Evolutionary conservation across 2,113 vertebrate species (phyloP).

Genomic region (Tyto alba): DNA sequence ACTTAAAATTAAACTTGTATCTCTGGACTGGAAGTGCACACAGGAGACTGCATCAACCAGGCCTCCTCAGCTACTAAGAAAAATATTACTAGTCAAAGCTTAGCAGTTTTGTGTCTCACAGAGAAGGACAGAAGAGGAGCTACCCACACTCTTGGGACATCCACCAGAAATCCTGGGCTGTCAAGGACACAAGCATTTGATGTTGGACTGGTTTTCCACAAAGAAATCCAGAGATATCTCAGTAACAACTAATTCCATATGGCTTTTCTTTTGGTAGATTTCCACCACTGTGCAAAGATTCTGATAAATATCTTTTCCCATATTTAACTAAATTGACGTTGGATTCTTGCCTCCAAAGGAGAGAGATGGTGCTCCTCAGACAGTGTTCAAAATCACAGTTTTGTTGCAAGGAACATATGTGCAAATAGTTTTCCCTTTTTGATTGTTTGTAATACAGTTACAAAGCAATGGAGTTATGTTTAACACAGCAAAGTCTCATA

Average conservation of each 20-base stretch:
- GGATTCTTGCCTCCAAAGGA: not conserved
- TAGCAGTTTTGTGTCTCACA: not conserved
- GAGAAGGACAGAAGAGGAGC: not conserved
- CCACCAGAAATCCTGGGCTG: not conserved
- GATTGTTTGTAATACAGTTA: not conserved
- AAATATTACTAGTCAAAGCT: not conserved
- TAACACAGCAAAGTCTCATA: not conserved
- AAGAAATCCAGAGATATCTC: not conserved
- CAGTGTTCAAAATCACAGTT: not conserved
- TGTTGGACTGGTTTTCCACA: not conserved
- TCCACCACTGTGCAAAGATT: not conserved
- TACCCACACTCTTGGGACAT: accelerated
- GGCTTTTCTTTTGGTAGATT: not conserved
- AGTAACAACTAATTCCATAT: not conserved
- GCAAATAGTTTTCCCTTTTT: not conserved
- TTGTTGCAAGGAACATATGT: not conserved
- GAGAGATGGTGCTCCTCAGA: not conserved
- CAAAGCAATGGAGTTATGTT: not conserved
- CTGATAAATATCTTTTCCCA: not conserved
- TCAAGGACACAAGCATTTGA: not conserved
- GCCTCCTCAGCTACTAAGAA: not conserved
- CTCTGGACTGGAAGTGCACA: not conserved
- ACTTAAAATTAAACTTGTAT: not conserved
- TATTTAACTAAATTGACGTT: not conserved
- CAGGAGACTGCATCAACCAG: not conserved